Conservation (phyloP, 2,113 vertebrate genomes). For the Eubucco bourcierii region DNA sequence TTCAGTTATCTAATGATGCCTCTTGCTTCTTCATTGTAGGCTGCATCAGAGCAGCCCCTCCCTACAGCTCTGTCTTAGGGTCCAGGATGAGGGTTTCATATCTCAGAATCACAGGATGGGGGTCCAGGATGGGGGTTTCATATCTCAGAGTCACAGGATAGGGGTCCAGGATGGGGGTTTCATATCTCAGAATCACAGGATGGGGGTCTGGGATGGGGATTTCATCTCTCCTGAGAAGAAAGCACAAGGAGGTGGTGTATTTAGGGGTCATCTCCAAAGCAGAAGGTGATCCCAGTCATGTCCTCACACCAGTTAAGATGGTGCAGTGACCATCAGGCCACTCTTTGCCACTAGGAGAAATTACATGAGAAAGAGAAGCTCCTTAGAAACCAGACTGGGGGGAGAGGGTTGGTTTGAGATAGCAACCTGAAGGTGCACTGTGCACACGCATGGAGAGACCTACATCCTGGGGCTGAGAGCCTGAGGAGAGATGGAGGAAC, state of each 20-base stretch:
- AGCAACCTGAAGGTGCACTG: neutral
- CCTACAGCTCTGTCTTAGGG: neutral
- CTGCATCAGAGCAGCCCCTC: neutral
- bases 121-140: no score
- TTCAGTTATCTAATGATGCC: neutral
- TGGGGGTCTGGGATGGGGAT: neutral
- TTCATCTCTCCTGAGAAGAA: neutral
- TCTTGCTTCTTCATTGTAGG: neutral
- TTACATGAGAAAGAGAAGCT: neutral
- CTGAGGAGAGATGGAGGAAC: neutral
- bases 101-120: no score
- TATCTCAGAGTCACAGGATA: no score
- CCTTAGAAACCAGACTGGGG: rapidly evolving
- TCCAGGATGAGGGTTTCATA: neutral
- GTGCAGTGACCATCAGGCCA: neutral
- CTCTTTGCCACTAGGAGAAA: neutral
- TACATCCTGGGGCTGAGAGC: neutral
- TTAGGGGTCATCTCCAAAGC: neutral
- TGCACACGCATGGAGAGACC: neutral
- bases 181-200: no score
- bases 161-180: no score
- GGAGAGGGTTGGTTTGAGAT: neutral
- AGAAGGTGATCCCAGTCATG: neutral
- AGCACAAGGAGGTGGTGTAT: neutral
- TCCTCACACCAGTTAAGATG: neutral